phyloP scores from a whole-genome alignment of 2,113 vertebrate species.

The Xenus cinereus region DNA sequence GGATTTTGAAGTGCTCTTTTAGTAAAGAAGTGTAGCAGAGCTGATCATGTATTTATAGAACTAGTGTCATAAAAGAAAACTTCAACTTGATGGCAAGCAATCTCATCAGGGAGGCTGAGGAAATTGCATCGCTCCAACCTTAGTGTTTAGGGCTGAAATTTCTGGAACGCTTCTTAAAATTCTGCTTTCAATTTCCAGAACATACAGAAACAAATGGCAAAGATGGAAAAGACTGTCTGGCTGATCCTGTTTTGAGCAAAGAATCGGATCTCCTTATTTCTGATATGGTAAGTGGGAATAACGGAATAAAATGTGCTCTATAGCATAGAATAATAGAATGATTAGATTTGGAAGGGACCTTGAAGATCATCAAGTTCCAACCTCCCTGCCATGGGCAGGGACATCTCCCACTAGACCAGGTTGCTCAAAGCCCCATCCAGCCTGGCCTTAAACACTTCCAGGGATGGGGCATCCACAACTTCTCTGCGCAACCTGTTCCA shows the following conservation, averaged over 20 bases:
- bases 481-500: not conserved
- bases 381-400: not conserved
- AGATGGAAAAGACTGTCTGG: not conserved
- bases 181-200: conserved; percentile 70
- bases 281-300: conserved; percentile 30
- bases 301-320: not conserved
- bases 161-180: not conserved
- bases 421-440: not conserved
- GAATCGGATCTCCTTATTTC: not conserved
- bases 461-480: not conserved
- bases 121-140: not conserved
- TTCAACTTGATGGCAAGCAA: rapidly evolving
- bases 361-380: not conserved
- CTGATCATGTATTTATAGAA: not conserved
- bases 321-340: not conserved
- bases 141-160: not conserved
- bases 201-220: not conserved
- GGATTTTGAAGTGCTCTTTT: not conserved
- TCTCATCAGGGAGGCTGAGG: not conserved
- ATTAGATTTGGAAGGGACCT: not conserved
- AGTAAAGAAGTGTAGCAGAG: not conserved
- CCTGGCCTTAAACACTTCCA: not conserved
- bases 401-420: not conserved
- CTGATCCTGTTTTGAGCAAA: conserved; percentile 2
- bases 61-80: not conserved